Evolutionary conservation across 1,140 invertebrate genomes (phyloP), one percentile per base, ranked within the genome.

Genomic region (Lordiphosa stackelbergi): DNA sequence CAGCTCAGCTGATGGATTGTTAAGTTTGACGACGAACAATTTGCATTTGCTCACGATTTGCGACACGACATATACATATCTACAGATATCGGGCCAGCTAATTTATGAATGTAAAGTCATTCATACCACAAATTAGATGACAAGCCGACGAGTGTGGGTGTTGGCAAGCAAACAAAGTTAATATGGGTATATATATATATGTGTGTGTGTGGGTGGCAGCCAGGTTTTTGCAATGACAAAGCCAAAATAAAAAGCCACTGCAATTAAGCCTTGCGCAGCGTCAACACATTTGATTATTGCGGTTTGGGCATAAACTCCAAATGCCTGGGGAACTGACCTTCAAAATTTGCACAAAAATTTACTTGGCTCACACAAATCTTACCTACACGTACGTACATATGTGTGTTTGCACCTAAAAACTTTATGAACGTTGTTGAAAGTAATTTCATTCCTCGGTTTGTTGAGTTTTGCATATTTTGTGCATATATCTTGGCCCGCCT

Each of bases 81-180:
- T 12, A 24, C n/a, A 13, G 4, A 16, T 42, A 5, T 43, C n/a
- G 0, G 51, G 69, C 19, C 57, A 54, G 72, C 72, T 83, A 81
- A 81, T 81, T 81, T 81, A 81, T 81, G 72, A 81, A 81, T 83
- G 77, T 78, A 83, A 77, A 69, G 69, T 53, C 75, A 81, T 83
- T 81, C 77, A 77, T 61, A 64, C 66, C 66, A 65, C 68, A 64
- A 81, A 79, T 81, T 79, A 79, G 75, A 81, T 79, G 75, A 73
- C 65, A 36, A 34, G 57, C 40, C 36, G 38, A 35, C 40, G 54
- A 22, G 63, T 64, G 73, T 83, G 68, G 66, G 75, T 63, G 69
- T 70, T 53, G 45, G 34, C 61, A 51, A 31, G 45, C 4, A 28
- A 77, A 65, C 77, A 81, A 83, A 77, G 64, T 70, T 64, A 81